Percentiles rank a stretch among this genome's conserved stretches.
These are phyloP conservation scores for Dendrolimus houi DNA, from an alignment of 2,888 invertebrate genomes.

Conservation along the genomic window DNA sequence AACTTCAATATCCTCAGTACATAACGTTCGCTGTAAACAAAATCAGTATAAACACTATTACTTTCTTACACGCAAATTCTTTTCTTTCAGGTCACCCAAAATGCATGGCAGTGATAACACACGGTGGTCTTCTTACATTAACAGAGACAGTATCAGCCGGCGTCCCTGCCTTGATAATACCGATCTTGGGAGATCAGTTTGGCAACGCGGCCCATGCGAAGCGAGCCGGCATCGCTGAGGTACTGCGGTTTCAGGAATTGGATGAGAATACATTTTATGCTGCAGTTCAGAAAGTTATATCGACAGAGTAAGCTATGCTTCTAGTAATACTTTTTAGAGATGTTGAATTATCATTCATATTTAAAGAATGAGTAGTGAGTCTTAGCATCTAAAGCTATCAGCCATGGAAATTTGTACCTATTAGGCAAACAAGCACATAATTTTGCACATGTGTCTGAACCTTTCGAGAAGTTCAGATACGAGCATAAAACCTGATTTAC, in stretches of 20 bases:
- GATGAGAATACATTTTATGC: constrained; percentile 51
- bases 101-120: constrained; percentile 64
- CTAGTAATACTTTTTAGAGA: too few species aligned
- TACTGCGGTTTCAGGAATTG: constrained; percentile 47
- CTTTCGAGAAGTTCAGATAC: too few species aligned
- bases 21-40: too few species aligned
- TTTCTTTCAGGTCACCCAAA: constrained; percentile 75
- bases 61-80: not conserved
- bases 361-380: too few species aligned
- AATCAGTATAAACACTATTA: not conserved
- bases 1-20: too few species aligned
- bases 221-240: constrained; percentile 41
- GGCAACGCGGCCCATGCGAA: constrained; percentile 39
- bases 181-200: constrained; percentile 73
- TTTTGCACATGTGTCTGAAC: too few species aligned
- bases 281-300: constrained; percentile 52
- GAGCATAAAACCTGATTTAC: too few species aligned
- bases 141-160: constrained; percentile 71
- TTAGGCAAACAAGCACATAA: too few species aligned
- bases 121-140: constrained; percentile 70
- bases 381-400: too few species aligned
- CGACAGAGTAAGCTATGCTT: constrained; percentile 44
- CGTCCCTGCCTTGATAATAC: constrained; percentile 69
- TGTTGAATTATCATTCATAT: too few species aligned
- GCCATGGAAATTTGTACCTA: too few species aligned